A percentile compares a stretch with the other conserved stretches of the same genome.
Conservation (phyloP, 1,140 invertebrate genomes). For the Panagrolaimus sp. region DNA sequence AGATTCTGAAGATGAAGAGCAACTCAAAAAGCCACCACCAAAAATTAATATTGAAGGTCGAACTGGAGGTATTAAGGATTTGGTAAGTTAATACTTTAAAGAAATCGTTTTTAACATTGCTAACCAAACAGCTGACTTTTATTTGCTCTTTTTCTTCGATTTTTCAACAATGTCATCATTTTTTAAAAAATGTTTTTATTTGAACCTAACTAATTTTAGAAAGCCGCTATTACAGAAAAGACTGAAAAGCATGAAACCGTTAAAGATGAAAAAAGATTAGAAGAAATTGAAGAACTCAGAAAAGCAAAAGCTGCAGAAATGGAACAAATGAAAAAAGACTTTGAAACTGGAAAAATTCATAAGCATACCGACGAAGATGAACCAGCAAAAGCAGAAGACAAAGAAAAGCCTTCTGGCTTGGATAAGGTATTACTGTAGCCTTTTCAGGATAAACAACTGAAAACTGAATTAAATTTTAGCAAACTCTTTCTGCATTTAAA, state of each 20-base stretch:
- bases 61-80: conserved; percentile 44
- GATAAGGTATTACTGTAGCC: conserved; percentile 40
- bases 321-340: conserved; percentile 46
- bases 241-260: conserved; percentile 34
- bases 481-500: conserved; percentile 43
- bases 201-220: conserved; percentile 2
- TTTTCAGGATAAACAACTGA: background rate
- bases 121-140: too few species aligned
- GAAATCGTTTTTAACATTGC: too few species aligned
- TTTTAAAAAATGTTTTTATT: background rate
- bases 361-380: conserved; percentile 14
- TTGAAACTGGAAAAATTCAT: conserved; percentile 42
- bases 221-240: conserved; percentile 27
- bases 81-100: conserved; percentile 34
- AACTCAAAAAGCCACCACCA: conserved; percentile 48
- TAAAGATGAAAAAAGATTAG: conserved; percentile 46
- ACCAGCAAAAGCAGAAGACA: conserved; percentile 23
- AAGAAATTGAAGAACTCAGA: conserved; percentile 43
- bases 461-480: conserved; percentile 14
- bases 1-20: conserved; percentile 54
- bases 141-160: too few species aligned
- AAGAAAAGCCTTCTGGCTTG: conserved; percentile 38
- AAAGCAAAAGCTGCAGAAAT: conserved; percentile 44
- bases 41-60: conserved; percentile 55
- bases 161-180: too few species aligned